Evolutionary conservation across 2,888 invertebrate species (phyloP), one percentile per base, ranked within the genome.

Genomic region (Neoaliturus tenellus): DNA sequence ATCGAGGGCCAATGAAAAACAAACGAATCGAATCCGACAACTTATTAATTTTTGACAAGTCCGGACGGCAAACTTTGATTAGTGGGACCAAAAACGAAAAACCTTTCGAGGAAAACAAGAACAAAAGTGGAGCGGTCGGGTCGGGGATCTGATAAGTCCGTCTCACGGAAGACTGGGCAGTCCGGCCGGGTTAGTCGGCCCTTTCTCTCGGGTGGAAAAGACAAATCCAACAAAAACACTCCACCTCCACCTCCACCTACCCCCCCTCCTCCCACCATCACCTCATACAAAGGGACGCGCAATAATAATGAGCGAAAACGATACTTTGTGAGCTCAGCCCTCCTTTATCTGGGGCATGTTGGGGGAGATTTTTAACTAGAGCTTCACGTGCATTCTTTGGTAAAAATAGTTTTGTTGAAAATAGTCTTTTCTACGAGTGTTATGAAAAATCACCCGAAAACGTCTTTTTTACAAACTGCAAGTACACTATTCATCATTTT

Each of bases 31-130:
- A 62, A 62, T 3, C 28, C 62, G 62, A 28, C 62, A 62, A 55
- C 55, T 55, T 62, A 62, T 62, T 62, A 62, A 62, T 62, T 62
- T 62, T 62, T 62, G 62, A 62, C 62, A 31, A 28, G 62, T 62
- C 62, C 4, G 1, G 62, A 62, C 62, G 31, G 62, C 62, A 25
- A 62, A 62, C 62, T 62, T 62, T 62, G 62, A 62, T 62, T 62
- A 31, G 62, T 62, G 28, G 62, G 62, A n/a, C 62, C 62, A 62
- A 62, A 62, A 62, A 62, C 58, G 58, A 58, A 58, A 62, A 62
- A 28, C 62, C 62, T 31, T 62, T 62, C 62, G 62, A 62, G 31
- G 62, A 62, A 62, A 62, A 28, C 28, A 62, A 31, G 31, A 62
- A 28, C 28, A 62, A 62, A 62, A 31, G 28, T 14, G 28, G 23